phyloP scores from a whole-genome alignment of 2,888 invertebrate species.

The Galeruca laticollis region DNA sequence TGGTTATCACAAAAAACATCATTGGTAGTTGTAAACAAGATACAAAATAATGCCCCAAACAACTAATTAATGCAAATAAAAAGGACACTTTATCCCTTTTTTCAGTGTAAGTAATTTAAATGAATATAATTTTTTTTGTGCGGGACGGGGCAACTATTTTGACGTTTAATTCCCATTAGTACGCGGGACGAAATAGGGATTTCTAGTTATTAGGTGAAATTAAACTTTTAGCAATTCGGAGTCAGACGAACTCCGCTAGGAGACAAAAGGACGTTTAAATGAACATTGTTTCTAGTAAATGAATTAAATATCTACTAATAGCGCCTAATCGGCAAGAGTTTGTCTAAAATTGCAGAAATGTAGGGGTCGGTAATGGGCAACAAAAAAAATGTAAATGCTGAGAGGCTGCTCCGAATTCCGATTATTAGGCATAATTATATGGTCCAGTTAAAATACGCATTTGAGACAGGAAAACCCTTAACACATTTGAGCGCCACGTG shows the following conservation, averaged over 20 bases:
- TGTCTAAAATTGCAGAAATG: not conserved
- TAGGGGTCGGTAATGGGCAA: not conserved
- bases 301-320: constrained; percentile 5
- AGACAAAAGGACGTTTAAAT: constrained; percentile 8
- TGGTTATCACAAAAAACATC: too few relatives aligned
- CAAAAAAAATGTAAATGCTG: not conserved
- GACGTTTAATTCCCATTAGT: constrained; percentile 4
- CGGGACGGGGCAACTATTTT: not conserved
- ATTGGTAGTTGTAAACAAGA: too few relatives aligned
- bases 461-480: too few relatives aligned
- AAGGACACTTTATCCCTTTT: not conserved
- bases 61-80: too few relatives aligned
- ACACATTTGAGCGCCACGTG: too few relatives aligned
- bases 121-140: not conserved
- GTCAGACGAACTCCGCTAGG: not conserved
- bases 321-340: not conserved
- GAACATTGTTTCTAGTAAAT: constrained; percentile 13
- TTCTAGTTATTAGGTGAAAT: constrained; percentile 11
- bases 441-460: too few relatives aligned
- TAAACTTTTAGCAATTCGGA: constrained; percentile 16
- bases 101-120: not conserved
- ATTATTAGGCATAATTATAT: too few relatives aligned
- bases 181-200: not conserved
- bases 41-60: too few relatives aligned
- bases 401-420: not conserved